Conservation (phyloP, 2,888 invertebrate species). For the Zaprionus obscuricornis region DNA sequence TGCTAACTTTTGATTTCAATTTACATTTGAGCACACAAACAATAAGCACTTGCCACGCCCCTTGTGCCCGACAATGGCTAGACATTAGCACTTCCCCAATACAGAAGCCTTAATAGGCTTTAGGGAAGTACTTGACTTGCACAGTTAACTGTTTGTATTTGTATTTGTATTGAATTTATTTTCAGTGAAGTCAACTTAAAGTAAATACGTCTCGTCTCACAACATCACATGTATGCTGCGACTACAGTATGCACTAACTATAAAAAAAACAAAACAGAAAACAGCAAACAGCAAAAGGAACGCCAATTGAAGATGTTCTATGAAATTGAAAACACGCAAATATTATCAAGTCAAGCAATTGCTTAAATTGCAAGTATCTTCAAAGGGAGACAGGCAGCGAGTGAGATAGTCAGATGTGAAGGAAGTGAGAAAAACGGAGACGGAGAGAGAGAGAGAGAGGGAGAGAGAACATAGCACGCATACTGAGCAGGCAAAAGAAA, state of each 20-base stretch:
- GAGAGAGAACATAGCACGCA: too few species aligned
- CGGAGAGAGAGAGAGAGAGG: too few species aligned
- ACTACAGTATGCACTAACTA: too few species aligned
- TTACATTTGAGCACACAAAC: neutral
- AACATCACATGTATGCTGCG: too few species aligned
- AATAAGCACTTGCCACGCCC: too few species aligned
- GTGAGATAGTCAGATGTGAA: too few species aligned
- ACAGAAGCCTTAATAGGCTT: conserved; percentile 40
- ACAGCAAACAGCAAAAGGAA: neutral
- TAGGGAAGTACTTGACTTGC: conserved; percentile 45
- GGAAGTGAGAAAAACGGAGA: too few species aligned
- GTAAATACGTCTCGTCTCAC: too few species aligned
- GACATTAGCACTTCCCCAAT: conserved; percentile 46
- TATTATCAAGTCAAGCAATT: conserved; percentile 19
- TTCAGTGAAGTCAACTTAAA: neutral
- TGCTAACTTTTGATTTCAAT: conserved; percentile 5
- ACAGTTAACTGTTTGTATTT: conserved; percentile 21
- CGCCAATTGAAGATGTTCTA: conserved; percentile 39
- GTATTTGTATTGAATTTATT: neutral
- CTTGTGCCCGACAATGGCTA: conserved; percentile 24
- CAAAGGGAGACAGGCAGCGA: too few species aligned
- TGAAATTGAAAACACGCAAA: conserved; percentile 27
- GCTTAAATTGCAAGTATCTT: conserved; percentile 37
- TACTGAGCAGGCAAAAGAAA: conserved; percentile 35
- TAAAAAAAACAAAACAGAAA: too few species aligned